A percentile compares a stretch with the other conserved stretches of the same genome.
Conservation (phyloP, 2,113 vertebrate species). For the Mirounga angustirostris region DNA sequence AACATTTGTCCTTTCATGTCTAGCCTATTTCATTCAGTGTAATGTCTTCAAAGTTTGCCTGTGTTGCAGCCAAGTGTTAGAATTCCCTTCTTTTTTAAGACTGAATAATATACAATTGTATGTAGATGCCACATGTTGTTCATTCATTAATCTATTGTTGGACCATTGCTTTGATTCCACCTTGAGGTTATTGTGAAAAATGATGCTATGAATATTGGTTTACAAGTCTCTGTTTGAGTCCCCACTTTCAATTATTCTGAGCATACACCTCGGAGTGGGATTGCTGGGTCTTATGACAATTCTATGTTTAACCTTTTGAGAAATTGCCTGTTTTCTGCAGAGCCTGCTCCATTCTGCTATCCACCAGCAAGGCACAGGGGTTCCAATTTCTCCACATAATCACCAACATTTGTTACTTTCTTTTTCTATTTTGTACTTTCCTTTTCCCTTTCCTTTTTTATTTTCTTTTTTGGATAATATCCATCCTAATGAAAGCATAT, state of each 20-base stretch:
- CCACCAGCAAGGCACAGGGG: rapidly evolving
- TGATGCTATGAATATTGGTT: background rate
- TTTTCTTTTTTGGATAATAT: background rate
- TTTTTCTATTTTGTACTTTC: background rate
- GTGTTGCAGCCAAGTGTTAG: background rate
- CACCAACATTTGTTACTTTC: background rate
- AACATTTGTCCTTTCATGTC: background rate
- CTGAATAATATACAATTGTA: background rate
- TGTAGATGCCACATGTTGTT: background rate
- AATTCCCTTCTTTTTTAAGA: background rate
- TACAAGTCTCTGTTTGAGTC: background rate
- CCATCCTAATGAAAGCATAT: background rate
- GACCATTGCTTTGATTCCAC: background rate
- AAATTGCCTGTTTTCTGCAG: background rate
- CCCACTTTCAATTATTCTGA: background rate
- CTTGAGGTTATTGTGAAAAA: background rate
- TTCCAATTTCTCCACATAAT: background rate
- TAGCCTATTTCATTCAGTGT: background rate
- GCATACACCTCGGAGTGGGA: background rate
- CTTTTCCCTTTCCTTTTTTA: too few species aligned
- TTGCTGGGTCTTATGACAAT: background rate
- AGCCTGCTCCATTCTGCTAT: rapidly evolving
- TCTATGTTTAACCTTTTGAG: background rate
- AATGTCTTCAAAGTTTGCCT: background rate
- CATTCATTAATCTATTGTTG: background rate